Evolutionary conservation across 1,140 invertebrate species (phyloP), one percentile per base, ranked within the genome.

Genomic region (Bombus difficillimus): DNA sequence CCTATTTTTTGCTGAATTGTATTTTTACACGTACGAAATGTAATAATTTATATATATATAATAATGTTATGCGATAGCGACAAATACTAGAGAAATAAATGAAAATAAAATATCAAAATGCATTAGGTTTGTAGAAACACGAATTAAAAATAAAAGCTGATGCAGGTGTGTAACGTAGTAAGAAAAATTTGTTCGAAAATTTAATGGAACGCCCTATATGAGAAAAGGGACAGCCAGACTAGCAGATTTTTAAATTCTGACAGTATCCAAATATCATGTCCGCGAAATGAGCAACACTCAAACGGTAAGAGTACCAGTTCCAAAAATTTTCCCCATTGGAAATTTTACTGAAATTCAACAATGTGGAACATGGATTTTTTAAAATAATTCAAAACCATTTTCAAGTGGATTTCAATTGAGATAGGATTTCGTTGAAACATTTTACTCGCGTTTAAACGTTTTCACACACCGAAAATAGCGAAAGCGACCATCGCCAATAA

Each of bases 301-400:
- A 39, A 41, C 57, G 8, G 6, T 57, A 39, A 37, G 28, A 37
- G 39, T 53, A 53, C 0, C 22, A 79, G 22, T 15, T 39, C 25
- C 15, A 5, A 6, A 47, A 25, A 22, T 72, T 72, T 41, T 43
- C 39, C 13, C 1, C 15, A 5, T 4, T 32, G 13, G 8, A 25
- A 57, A 72, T 6, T 53, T 69, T 57, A 25, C 25, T 41, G 32
- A 71, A 81, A 57, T 32, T 53, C 37, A 71, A 28, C 43, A 64
- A 32, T n/a, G 47, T 9, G 13, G 59, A 32, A 43, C 43, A 13
- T 12, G 68, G 39, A 64, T 34, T 57, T 43, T 81, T 64, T 28
- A 64, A 73, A 82, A 73, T 47, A 47, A 82, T 62, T 28, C 53
- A 6, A 62, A 73, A 43, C 32, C 28, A 59, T 72, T 72, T 72